These are phyloP conservation scores for Pasiphila rectangulata DNA, from an alignment of 2,888 invertebrate genomes.

Conservation along the genomic window DNA sequence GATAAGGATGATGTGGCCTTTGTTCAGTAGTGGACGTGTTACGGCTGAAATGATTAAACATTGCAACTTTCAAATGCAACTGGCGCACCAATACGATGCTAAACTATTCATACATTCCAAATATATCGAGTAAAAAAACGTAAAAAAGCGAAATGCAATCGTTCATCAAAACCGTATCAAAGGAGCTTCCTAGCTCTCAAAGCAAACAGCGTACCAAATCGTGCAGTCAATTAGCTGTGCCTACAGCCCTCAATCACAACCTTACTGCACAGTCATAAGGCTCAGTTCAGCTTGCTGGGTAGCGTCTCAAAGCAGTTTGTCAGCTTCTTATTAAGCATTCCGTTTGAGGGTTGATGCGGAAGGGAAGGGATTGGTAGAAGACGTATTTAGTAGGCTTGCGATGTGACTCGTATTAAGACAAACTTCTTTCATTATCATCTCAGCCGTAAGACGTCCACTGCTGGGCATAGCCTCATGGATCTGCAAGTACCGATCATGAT, in stretches of 20 bases:
- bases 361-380: conserved; percentile 23
- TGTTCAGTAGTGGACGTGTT: too few relatives aligned
- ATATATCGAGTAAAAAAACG: background rate
- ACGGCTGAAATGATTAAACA: too few relatives aligned
- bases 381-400: too few relatives aligned
- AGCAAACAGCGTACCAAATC: conserved; percentile 41
- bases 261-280: conserved; percentile 20
- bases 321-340: conserved; percentile 46
- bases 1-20: too few relatives aligned
- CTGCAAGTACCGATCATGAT: too few relatives aligned
- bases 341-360: conserved; percentile 35
- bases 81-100: too few relatives aligned
- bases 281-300: conserved; percentile 21
- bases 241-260: conserved; percentile 16
- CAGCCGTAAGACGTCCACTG: too few relatives aligned
- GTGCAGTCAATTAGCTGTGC: conserved; percentile 40
- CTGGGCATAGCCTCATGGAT: too few relatives aligned
- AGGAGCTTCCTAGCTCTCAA: conserved; percentile 34
- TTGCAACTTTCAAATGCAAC: background rate
- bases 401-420: too few relatives aligned
- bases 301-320: conserved; percentile 35
- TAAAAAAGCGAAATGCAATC: conserved; percentile 13
- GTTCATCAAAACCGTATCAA: conserved; percentile 9
- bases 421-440: too few relatives aligned
- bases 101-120: too few relatives aligned